Conservation (phyloP, 92 coral and sea anemone species). For the Porites cylindrica region DNA sequence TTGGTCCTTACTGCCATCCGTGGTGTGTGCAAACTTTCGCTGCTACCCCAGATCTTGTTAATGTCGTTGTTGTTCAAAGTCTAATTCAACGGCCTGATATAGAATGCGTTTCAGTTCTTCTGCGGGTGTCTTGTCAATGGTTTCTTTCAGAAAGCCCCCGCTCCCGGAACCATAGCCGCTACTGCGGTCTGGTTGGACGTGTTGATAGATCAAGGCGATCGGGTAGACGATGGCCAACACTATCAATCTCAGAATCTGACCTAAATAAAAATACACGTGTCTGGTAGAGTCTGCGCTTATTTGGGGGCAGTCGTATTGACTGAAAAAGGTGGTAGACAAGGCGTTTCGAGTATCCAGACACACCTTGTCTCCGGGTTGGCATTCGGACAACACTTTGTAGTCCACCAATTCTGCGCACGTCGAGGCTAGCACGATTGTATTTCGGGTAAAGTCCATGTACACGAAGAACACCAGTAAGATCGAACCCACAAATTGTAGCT, state of each 20-base stretch:
- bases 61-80: not conserved
- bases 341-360: slow-evolving; percentile 17
- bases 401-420: not conserved
- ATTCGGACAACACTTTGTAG: not conserved
- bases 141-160: no score
- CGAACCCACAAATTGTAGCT: slow-evolving; percentile 2
- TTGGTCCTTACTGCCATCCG: not conserved
- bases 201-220: not conserved
- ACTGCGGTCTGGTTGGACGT: not conserved
- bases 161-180: not conserved
- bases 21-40: no score
- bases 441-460: slow-evolving; percentile 14
- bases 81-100: not conserved
- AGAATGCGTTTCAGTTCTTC: not conserved
- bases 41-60: no score
- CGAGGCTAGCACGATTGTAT: not conserved
- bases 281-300: not conserved
- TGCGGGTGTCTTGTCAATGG: slow-evolving; percentile 7
- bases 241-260: not conserved
- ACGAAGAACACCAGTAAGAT: not conserved
- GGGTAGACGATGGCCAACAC: not conserved
- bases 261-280: not conserved
- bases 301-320: slow-evolving; percentile 24
- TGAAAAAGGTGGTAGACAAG: slow-evolving; percentile 3
- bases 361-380: not conserved